Evolutionary conservation across 2,888 invertebrate genomes (phyloP).

Genomic region (Amblyteles armatorius): DNA sequence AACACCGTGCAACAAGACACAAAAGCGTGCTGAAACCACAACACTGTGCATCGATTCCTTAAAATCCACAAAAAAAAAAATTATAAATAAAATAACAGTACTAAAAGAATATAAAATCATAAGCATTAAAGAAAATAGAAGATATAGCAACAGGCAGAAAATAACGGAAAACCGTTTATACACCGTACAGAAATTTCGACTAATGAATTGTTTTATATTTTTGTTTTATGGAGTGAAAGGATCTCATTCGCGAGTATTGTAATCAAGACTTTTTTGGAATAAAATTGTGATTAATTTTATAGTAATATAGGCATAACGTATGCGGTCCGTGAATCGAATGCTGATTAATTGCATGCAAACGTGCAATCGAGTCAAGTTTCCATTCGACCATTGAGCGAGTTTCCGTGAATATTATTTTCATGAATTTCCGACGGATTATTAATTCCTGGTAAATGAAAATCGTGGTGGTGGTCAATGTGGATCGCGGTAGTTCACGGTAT

Average conservation of each 20-base stretch:
- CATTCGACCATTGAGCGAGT: not conserved
- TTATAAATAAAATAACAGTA: too few relatives aligned
- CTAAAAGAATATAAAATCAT: too few relatives aligned
- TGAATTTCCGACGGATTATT: conserved; percentile 11
- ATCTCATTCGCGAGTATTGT: not conserved
- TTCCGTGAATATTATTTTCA: conserved; percentile 6
- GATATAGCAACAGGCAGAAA: too few relatives aligned
- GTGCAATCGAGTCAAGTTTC: conserved; percentile 1
- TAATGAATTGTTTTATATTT: not conserved
- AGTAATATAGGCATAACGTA: not conserved
- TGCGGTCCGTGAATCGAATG: not conserved
- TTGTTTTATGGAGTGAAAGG: too few relatives aligned
- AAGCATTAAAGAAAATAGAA: too few relatives aligned
- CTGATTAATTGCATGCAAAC: conserved; percentile 7
- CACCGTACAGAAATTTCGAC: not conserved
- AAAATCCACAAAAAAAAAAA: too few relatives aligned
- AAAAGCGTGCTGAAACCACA: too few relatives aligned
- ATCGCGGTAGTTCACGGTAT: not conserved
- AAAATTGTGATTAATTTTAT: not conserved
- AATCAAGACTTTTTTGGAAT: not conserved
- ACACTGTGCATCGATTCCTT: too few relatives aligned
- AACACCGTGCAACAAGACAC: too few relatives aligned
- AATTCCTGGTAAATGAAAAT: not conserved
- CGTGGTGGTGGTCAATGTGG: not conserved
- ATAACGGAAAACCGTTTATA: too few relatives aligned